A percentile compares a stretch with the other conserved stretches of the same genome.
Evolutionary conservation across 2,797 vertebrate genomes (phyloP).

Genomic region (Pogoniulus pusillus): DNA sequence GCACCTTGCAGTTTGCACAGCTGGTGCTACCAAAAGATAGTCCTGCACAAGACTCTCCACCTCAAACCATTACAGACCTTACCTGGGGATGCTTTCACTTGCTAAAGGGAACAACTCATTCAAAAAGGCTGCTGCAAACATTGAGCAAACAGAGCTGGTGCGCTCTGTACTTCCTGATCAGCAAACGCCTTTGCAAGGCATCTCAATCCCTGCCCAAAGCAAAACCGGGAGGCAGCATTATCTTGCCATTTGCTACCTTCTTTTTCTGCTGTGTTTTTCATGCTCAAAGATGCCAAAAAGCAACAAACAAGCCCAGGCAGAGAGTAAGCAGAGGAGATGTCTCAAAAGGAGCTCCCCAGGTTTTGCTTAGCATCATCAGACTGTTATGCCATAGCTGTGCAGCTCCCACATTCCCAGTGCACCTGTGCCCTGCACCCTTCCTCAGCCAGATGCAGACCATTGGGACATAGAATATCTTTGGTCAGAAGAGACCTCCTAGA

Average conservation of each 20-base stretch:
- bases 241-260: not conserved
- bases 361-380: not conserved
- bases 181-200: not conserved
- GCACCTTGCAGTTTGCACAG: not conserved
- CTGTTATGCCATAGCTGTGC: not conserved
- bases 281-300: not conserved
- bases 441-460: not conserved
- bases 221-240: not conserved
- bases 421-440: not conserved
- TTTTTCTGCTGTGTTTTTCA: not conserved
- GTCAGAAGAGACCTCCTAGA: too few relatives aligned
- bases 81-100: not conserved
- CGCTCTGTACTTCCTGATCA: not conserved
- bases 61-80: not conserved
- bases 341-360: not conserved
- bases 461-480: not conserved
- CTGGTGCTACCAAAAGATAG: not conserved
- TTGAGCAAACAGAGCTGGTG: not conserved
- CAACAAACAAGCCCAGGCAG: not conserved
- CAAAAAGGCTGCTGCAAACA: not conserved
- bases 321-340: not conserved
- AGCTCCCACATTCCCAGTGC: not conserved
- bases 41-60: not conserved
- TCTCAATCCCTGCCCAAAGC: not conserved
- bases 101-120: not conserved